Base-by-base conservation (phyloP, 2,797 vertebrate species). In the Silurus lanzhouensis region DNA sequence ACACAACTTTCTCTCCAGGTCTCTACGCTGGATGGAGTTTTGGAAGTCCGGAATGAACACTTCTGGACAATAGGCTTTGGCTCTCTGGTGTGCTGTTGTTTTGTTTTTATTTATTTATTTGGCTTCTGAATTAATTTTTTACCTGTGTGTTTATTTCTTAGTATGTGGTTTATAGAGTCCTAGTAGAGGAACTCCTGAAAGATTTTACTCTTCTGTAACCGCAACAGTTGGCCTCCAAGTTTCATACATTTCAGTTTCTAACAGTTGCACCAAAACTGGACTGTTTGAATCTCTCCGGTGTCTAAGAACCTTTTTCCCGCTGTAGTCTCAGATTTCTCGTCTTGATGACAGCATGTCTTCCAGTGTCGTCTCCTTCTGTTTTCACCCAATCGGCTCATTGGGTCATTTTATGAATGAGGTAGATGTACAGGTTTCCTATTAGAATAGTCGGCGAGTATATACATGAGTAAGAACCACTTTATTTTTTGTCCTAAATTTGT, bases 41-140 rank as follows among this genome's bases (percentile, higher is more conserved):
- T 99, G 88, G 98, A 99, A 94, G 97, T 99, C 82, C 93, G 97
- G 63, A 99, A 99, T 79, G 98, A 99, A 85, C 98, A 99, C 91
- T 99, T 99, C 92, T 99, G 98, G 98, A 99, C 97, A 0, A 91
- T 99, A 5, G 97, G 97, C 74, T 99, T 99, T 88, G 98, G 97
- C n/a, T 97, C 96, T 84, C 92, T 99, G 97, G 98, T 99, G 94
- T 82, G 96, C 94, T 86, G 70, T 88, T 79, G 70, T 25, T 58
- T 7, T 38, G 38, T 19, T 71, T 27, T 44, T 4, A 70, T 68
- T 90, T 88, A 0, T 8, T 7, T 75, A 6, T 2, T n/a, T 4
- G 1, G 6, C 1, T n/a, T 81, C 44, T 61, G 31, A 38, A 38
- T n/a, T n/a, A n/a, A n/a, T n/a, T n/a, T n/a, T n/a, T n/a, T n/a